These are phyloP conservation scores for Callionymus lyra DNA, from an alignment of 2,113 vertebrate genomes.

Conservation along the genomic window DNA sequence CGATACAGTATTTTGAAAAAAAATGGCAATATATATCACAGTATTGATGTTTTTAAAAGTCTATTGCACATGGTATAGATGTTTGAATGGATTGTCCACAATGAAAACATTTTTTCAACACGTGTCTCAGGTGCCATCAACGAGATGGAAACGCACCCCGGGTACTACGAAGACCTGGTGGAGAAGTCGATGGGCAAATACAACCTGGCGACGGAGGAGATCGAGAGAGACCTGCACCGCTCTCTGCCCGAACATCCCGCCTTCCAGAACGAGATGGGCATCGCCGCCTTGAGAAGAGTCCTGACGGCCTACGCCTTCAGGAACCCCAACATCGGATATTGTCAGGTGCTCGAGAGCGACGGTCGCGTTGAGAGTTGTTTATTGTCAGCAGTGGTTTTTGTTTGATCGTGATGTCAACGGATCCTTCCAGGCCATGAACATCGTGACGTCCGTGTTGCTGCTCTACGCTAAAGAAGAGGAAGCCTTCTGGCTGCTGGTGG, in stretches of 20 bases:
- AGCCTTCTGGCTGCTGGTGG: conserved; percentile 95
- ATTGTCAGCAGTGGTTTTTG: background rate
- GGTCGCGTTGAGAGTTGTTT: background rate
- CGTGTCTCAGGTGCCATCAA: conserved; percentile 80
- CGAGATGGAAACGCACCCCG: conserved; percentile 92
- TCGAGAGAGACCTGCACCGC: conserved; percentile 93
- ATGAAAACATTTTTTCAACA: too few species aligned
- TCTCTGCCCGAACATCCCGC: conserved; percentile 95
- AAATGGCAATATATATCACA: too few species aligned
- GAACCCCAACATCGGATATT: conserved; percentile 97
- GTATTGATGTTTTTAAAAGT: too few species aligned
- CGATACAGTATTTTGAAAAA: too few species aligned
- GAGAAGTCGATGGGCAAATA: conserved; percentile 97
- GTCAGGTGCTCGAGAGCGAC: conserved; percentile 71
- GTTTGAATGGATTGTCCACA: too few species aligned
- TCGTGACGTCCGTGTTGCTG: conserved; percentile 92
- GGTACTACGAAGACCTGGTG: conserved; percentile 95
- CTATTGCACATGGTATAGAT: too few species aligned
- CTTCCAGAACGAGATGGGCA: conserved; percentile 98
- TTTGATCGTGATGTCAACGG: too few species aligned
- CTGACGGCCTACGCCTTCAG: conserved; percentile 94
- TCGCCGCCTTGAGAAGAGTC: conserved; percentile 88
- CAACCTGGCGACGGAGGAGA: conserved; percentile 95
- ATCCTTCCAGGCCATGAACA: conserved; percentile 99
- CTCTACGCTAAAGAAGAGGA: conserved; percentile 97